Evolutionary conservation across 2,888 invertebrate genomes (phyloP).

Genomic region (Drosophila villosipedis): DNA sequence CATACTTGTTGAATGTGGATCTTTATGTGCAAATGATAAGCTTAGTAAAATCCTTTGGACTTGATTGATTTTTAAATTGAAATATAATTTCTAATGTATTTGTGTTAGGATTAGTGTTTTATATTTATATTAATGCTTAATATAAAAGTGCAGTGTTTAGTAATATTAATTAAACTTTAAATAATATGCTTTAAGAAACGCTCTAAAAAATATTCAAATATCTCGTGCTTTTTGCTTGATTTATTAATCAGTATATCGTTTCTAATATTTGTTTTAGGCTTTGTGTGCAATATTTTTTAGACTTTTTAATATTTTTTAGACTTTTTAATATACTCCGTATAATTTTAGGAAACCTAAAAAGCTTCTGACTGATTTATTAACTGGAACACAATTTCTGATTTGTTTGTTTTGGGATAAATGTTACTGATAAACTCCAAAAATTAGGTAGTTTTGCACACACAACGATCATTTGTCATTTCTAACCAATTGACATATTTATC

Average conservation of each 20-base stretch:
- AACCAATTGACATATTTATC: slow-evolving; percentile 40
- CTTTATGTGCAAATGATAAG: neutral
- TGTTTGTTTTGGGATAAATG: neutral
- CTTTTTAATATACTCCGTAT: neutral
- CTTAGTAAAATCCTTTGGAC: neutral
- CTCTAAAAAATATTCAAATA: neutral
- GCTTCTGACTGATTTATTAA: neutral
- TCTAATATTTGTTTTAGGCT: neutral
- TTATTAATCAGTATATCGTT: neutral
- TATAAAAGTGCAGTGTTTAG: neutral
- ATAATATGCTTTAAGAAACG: neutral
- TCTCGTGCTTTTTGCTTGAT: neutral
- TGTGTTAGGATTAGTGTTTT: neutral
- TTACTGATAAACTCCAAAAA: neutral
- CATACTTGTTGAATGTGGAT: neutral
- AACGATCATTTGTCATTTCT: slow-evolving; percentile 1
- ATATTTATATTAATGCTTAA: neutral
- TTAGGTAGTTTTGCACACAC: neutral
- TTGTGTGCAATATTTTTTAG: neutral
- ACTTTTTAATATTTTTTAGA: neutral
- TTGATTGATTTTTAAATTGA: neutral
- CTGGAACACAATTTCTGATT: neutral
- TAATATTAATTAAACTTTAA: neutral
- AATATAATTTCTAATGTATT: neutral
- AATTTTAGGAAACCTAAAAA: neutral